Evolutionary conservation across 1,140 invertebrate genomes (phyloP), one percentile per base, ranked within the genome.

Genomic region (Cepaea nemoralis): DNA sequence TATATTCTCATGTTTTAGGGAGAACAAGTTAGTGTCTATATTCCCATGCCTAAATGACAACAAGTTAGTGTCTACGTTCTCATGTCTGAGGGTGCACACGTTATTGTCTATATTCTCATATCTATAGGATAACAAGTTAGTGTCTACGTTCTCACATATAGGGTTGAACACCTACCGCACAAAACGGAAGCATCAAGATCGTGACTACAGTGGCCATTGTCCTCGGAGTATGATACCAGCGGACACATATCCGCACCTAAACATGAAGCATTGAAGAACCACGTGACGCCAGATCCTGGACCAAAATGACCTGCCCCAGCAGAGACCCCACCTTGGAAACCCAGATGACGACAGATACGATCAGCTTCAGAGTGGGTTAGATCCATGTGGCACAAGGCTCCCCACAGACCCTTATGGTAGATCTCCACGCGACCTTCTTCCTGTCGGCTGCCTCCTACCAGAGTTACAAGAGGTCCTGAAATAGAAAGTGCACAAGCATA

Each of bases 371-470:
- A 89, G 50, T 94, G 89, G 88, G 97, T 96, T 95, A 96, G 97
- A 89, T 97, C 96, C 87, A 97, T 96, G 88, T 97, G 97, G 88
- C 97, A 98, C 24, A 98, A 92, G 19, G 95, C 94, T 14, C 97
- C 97, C 97, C 97, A 98, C 83, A 94, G 94, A 14, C 94, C 95
- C 77, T 95, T 93, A 90, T 98, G 96, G 83, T 95, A 94, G 69
- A 98, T 95, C 91, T 98, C 96, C 12, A 98, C 95, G 90, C 97
- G 97, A 63, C 97, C 97, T 96, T 90, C 88, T 31, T 81, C 77
- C 5, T 83, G 50, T 14, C 69, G 83, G 24, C 81, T 55, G 14
- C 91, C 90, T 16, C 89, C 89, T 0, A 90, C 86, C 37, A 92
- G 76, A 12, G 84, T 70, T 31, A 88, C 73, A 33, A 86, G 82